phyloP scores from a whole-genome alignment of 2,888 invertebrate species.

The Psococerastis gibbosa region DNA sequence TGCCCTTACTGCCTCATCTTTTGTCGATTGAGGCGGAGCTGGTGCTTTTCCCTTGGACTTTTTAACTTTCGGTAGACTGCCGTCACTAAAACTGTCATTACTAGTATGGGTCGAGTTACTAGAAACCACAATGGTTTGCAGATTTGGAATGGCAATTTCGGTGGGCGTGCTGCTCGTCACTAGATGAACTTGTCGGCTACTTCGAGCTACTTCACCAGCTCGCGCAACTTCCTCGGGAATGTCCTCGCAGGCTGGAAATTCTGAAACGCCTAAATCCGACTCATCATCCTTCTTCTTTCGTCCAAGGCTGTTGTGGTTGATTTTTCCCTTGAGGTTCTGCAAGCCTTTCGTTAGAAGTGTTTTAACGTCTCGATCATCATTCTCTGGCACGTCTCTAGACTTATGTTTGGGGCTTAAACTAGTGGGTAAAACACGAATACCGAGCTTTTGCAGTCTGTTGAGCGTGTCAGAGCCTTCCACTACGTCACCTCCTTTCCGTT shows the following conservation, averaged over 20 bases:
- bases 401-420: slow-evolving; percentile 5
- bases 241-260: slow-evolving; percentile 27
- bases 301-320: slow-evolving; percentile 18
- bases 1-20: slow-evolving; percentile 27
- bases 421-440: slow-evolving; percentile 40
- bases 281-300: slow-evolving; percentile 13
- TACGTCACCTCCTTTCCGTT: slow-evolving; percentile 15
- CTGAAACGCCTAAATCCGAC: background rate
- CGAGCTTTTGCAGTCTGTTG: slow-evolving; percentile 42
- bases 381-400: slow-evolving; percentile 33
- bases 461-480: slow-evolving; percentile 22
- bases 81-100: slow-evolving; percentile 20
- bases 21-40: slow-evolving; percentile 39
- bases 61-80: slow-evolving; percentile 24
- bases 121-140: slow-evolving; percentile 20
- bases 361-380: slow-evolving; percentile 25
- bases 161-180: background rate
- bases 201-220: slow-evolving; percentile 48
- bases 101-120: slow-evolving; percentile 18
- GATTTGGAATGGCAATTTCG: slow-evolving; percentile 18
- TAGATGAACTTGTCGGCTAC: slow-evolving; percentile 38
- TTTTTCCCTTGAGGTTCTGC: slow-evolving; percentile 30
- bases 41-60: slow-evolving; percentile 57
- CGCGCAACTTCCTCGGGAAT: slow-evolving; percentile 43
- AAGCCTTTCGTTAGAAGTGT: slow-evolving; percentile 20